Conservation (phyloP, 1,140 invertebrate species). For the Sinella curviseta region DNA sequence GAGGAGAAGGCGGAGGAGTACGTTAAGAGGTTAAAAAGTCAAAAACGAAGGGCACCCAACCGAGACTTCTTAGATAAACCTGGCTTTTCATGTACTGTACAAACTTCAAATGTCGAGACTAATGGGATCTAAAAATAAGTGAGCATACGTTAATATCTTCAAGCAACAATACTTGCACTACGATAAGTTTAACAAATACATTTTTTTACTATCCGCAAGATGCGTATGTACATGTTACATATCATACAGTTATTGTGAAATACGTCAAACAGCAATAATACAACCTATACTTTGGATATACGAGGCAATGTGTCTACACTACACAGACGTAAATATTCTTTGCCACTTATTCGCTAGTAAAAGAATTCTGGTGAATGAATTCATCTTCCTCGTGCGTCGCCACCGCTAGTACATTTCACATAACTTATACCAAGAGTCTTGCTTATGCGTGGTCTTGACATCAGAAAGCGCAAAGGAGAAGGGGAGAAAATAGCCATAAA, state of each 20-base stretch:
- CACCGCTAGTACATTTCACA: no score
- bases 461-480: no score
- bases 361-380: neutral
- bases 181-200: neutral
- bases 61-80: neutral
- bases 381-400: no score
- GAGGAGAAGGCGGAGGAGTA: neutral
- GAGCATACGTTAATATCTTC: neutral
- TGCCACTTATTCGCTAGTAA: neutral
- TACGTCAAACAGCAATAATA: neutral
- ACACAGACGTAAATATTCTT: neutral
- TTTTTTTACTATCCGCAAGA: neutral
- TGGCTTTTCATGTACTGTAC: neutral
- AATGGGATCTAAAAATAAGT: conserved; percentile 13
- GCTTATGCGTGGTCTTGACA: no score
- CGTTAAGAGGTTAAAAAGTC: conserved; percentile 12
- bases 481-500: neutral
- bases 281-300: neutral
- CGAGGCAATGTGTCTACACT: neutral
- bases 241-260: neutral
- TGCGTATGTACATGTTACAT: no score
- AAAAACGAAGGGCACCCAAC: conserved; percentile 7
- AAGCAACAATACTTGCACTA: neutral
- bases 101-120: conserved; percentile 1
- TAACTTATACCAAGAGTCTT: no score